Conservation (phyloP, 2,888 invertebrate genomes). For the Coelogynopora nodosa region DNA sequence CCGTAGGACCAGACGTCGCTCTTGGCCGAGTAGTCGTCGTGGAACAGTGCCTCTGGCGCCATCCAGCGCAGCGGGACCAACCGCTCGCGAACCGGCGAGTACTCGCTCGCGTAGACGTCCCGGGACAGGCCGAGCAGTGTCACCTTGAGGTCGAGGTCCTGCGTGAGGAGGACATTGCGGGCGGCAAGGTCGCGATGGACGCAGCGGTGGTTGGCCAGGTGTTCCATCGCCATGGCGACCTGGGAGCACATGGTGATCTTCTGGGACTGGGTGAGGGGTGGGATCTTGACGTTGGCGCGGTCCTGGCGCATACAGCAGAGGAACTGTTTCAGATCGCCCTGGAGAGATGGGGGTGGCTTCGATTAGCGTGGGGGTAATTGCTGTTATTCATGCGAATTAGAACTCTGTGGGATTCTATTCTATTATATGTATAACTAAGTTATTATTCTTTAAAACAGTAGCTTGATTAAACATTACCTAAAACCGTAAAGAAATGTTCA, state of each 20-base stretch:
- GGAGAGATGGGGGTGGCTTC: no score
- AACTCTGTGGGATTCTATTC: no score
- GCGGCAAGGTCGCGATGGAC: slow-evolving; percentile 88
- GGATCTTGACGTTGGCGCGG: slow-evolving; percentile 65
- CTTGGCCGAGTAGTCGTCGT: slow-evolving; percentile 86
- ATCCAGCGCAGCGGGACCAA: slow-evolving; percentile 90
- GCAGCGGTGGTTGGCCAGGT: slow-evolving; percentile 71
- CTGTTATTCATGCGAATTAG: no score
- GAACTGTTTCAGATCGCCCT: slow-evolving; percentile 83
- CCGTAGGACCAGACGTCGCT: slow-evolving; percentile 93
- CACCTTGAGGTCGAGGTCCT: slow-evolving; percentile 76
- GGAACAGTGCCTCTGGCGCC: slow-evolving; percentile 87
- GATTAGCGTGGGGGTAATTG: no score
- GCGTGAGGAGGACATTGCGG: slow-evolving; percentile 80
- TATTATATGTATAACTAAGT: no score
- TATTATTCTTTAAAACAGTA: no score
- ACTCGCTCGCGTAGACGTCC: slow-evolving; percentile 83
- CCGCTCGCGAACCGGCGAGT: slow-evolving; percentile 72
- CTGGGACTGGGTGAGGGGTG: slow-evolving; percentile 66
- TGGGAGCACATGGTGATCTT: slow-evolving; percentile 65
- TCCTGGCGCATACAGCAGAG: slow-evolving; percentile 64
- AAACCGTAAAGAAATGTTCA: no score
- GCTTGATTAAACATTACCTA: no score
- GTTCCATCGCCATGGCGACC: slow-evolving; percentile 77
- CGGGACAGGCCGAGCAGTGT: slow-evolving; percentile 75